Percentiles rank a stretch among this genome's conserved stretches.
These are phyloP conservation scores for Craniophora ligustri DNA, from an alignment of 2,888 invertebrate species.

Conservation along the genomic window DNA sequence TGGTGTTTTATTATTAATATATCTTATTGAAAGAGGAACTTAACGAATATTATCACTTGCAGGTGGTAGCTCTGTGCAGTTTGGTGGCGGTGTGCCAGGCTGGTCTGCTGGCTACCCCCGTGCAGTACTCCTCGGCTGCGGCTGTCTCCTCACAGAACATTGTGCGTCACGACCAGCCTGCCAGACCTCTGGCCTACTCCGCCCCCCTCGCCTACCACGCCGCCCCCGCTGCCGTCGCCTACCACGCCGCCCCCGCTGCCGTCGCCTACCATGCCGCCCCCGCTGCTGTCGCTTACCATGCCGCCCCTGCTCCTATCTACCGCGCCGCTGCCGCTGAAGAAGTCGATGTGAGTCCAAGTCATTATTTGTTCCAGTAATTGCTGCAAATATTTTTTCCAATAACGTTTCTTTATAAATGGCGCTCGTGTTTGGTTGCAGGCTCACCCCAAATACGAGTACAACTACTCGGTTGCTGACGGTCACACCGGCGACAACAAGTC, in stretches of 20 bases:
- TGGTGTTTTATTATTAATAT: background rate
- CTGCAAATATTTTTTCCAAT: background rate
- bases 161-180: conserved; percentile 70
- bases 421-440: conserved; percentile 60
- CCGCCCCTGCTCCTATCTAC: conserved; percentile 75
- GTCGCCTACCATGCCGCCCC: conserved; percentile 23
- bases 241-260: conserved; percentile 28
- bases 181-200: conserved; percentile 45
- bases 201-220: conserved; percentile 41
- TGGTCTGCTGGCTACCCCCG: conserved; percentile 66
- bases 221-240: conserved; percentile 27
- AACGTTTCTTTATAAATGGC: background rate
- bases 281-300: conserved; percentile 49
- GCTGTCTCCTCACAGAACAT: conserved; percentile 74
- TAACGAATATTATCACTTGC: conserved; percentile 14
- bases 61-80: conserved; percentile 59
- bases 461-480: conserved; percentile 84
- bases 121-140: conserved; percentile 67
- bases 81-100: conserved; percentile 61
- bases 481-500: conserved; percentile 86
- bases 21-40: background rate
- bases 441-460: conserved; percentile 84
- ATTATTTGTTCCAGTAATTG: conserved; percentile 25
- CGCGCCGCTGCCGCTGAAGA: conserved; percentile 58
- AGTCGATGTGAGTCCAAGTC: conserved; percentile 6